Base-by-base conservation (phyloP, 2,888 invertebrate genomes). In the Stenichneumon culpator region DNA sequence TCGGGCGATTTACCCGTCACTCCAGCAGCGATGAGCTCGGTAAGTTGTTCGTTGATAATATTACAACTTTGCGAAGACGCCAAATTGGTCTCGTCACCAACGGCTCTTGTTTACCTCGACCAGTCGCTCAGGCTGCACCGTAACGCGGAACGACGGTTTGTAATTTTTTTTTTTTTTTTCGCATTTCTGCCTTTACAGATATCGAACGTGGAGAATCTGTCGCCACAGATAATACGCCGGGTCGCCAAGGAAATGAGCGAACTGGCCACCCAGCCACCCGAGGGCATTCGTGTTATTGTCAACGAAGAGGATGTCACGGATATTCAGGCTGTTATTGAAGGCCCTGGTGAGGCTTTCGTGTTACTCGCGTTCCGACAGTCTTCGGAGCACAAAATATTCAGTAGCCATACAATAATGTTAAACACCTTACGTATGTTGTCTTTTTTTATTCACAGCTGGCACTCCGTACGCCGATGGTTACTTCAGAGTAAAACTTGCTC, bases 251-350 rank as follows among this genome's bases (percentile, higher is more conserved):
- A 99, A 95, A 96, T 99, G 95, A 97, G 97, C 91, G 97, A 97
- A 89, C 95, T 99, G 92, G 96, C 96, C 83, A 96, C 96, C 88
- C 96, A 96, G 90, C 98, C 99, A 88, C 98, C 98, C 79, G 98
- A 99, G 95, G 99, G 99, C 88, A 97, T 99, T 88, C 97, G 97
- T 95, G 96, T 99, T 90, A 95, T 96, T 93, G 95, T 98, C 87
- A 98, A 98, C 92, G 99, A 99, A 89, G 97, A 98, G 93, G 98
- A 99, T 94, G 97, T 99, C 84, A 98, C 98, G 63, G 98, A 99
- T 94, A 98, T 99, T 91, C 97, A 98, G 93, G 99, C 99, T 22
- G 96, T 96, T 87, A 97, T 99, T 92, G 98, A 98, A 90, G 99
- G 99, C 0, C 99, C 99, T 90, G 96, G 96, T 97, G 94, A 92